Evolutionary conservation across 2,888 invertebrate species (phyloP).

Genomic region (Linyphia triangularis): DNA sequence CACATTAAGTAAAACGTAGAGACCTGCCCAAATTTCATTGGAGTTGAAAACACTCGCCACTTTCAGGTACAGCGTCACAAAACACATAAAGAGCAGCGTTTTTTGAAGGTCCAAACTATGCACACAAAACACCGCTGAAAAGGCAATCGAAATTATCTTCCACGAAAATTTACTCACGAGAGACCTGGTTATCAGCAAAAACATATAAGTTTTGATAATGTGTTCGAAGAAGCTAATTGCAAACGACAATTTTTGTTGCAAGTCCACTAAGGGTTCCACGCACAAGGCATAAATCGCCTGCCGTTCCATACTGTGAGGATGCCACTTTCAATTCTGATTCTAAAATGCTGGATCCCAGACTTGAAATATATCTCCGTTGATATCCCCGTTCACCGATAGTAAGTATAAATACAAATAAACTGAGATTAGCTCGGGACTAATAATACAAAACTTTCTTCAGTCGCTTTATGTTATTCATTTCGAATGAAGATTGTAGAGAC

Average conservation of each 20-base stretch:
- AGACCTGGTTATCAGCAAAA: not conserved
- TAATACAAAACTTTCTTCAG: too few relatives aligned
- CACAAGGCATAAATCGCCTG: not conserved
- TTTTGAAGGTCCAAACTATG: not conserved
- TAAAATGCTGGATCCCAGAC: not conserved
- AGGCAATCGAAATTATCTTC: not conserved
- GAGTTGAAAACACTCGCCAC: not conserved
- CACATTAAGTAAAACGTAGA: not conserved
- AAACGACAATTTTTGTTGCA: not conserved
- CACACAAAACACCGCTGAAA: not conserved
- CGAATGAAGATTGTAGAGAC: slow-evolving; percentile 2
- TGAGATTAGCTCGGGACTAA: too few relatives aligned
- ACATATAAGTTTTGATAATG: not conserved
- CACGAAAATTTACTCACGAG: not conserved
- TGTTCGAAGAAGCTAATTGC: not conserved
- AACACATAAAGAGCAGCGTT: not conserved
- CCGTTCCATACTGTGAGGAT: not conserved
- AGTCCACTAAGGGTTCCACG: not conserved
- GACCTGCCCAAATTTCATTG: not conserved
- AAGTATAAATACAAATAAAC: too few relatives aligned
- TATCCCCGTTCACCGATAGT: too few relatives aligned
- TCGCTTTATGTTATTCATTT: too few relatives aligned
- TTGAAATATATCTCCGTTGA: too few relatives aligned
- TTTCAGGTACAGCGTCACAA: not conserved
- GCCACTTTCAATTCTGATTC: not conserved